phyloP scores from a whole-genome alignment of 2,113 vertebrate species.

The Scalopus aquaticus region DNA sequence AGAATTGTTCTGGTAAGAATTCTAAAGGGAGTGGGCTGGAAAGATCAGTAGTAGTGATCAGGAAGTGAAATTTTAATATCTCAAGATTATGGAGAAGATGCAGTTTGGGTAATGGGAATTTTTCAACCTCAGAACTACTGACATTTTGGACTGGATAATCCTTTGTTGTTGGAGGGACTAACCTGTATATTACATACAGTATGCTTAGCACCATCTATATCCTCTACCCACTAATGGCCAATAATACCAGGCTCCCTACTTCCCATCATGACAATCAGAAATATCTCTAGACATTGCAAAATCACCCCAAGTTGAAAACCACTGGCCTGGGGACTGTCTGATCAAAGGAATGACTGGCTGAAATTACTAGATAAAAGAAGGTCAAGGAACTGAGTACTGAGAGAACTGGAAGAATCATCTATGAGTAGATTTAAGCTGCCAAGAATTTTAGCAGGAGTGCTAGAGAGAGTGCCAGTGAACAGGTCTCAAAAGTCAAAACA shows the following conservation, averaged over 20 bases:
- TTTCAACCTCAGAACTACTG: background rate
- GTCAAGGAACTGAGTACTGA: background rate
- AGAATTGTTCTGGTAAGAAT: background rate
- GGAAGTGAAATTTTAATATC: background rate
- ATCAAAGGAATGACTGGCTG: background rate
- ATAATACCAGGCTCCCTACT: background rate
- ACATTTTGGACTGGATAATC: constrained; percentile 7
- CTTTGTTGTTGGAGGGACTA: background rate
- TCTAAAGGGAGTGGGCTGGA: background rate
- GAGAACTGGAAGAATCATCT: background rate
- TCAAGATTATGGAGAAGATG: background rate
- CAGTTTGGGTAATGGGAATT: background rate
- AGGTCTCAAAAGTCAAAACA: background rate
- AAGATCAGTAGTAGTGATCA: background rate
- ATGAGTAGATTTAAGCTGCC: background rate
- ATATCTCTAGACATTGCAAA: constrained; percentile 4
- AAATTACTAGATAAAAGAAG: background rate
- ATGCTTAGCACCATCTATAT: background rate
- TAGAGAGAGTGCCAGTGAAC: background rate
- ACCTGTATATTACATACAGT: background rate
- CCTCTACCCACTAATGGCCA: background rate
- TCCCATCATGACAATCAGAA: background rate
- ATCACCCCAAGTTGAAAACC: background rate
- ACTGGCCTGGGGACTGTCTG: background rate
- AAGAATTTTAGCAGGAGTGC: background rate